A percentile compares a stretch with the other conserved stretches of the same genome.
These are phyloP conservation scores for Polypedilum pembai DNA, from an alignment of 1,140 invertebrate species.

Conservation along the genomic window DNA sequence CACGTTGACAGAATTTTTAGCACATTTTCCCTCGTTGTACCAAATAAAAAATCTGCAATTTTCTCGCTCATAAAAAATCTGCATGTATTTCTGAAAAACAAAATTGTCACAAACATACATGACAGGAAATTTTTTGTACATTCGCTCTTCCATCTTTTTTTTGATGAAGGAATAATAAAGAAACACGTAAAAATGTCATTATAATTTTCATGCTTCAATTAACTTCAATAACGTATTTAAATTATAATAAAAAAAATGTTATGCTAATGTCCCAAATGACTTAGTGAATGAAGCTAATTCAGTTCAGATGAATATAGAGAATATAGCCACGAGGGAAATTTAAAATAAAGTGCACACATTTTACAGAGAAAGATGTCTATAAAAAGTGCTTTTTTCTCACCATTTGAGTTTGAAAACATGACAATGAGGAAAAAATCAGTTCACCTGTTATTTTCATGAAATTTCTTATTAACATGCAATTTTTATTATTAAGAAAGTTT, in stretches of 20 bases:
- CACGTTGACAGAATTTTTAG: conserved; percentile 4
- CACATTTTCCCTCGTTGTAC: background rate
- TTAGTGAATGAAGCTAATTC: conserved; percentile 21
- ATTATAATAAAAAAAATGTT: conserved; percentile 13
- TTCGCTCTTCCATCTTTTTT: too few species aligned
- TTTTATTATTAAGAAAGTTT: too few species aligned
- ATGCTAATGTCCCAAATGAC: conserved; percentile 27
- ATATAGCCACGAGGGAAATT: conserved; percentile 5
- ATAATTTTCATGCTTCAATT: conserved; percentile 27
- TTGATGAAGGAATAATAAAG: background rate
- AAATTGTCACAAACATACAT: too few species aligned
- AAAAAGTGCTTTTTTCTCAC: background rate
- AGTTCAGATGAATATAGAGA: background rate
- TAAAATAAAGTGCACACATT: background rate
- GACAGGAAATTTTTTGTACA: too few species aligned
- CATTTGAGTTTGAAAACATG: background rate
- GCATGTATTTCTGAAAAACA: background rate
- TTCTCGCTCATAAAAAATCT: background rate
- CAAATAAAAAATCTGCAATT: background rate
- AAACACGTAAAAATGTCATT: conserved; percentile 28
- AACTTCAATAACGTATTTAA: conserved; percentile 14
- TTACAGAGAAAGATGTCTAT: too few species aligned
- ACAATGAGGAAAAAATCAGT: too few species aligned
- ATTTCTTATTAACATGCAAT: too few species aligned
- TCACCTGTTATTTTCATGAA: too few species aligned